Conservation (phyloP, 2,113 vertebrate genomes). For the Erythrolamprus reginae region DNA sequence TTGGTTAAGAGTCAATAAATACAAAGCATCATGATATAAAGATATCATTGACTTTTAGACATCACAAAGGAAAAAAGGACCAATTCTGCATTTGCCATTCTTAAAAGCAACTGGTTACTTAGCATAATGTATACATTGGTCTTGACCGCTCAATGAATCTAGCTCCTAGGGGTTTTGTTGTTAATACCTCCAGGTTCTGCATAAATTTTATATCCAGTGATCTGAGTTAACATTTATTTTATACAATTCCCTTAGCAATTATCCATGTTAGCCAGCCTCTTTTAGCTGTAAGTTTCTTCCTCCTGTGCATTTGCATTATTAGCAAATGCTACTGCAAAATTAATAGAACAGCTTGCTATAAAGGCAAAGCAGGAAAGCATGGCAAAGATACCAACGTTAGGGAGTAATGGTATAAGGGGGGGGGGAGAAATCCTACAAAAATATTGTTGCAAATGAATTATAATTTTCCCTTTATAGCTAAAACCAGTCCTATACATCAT, state of each 20-base stretch:
- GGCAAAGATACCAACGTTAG: constrained; percentile 35
- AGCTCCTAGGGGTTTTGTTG: neutral
- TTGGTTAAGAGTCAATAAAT: neutral
- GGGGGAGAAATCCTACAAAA: constrained; percentile 52
- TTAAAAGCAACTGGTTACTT: neutral
- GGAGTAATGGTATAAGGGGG: constrained; percentile 46
- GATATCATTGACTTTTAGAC: neutral
- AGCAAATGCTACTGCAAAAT: constrained; percentile 31
- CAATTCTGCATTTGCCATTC: neutral
- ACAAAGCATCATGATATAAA: neutral
- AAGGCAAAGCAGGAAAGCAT: constrained; percentile 45
- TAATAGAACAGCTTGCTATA: constrained; percentile 41
- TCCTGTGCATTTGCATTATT: constrained; percentile 15
- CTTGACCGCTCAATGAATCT: neutral
- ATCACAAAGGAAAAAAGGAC: neutral
- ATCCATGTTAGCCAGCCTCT: constrained; percentile 13
- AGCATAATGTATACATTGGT: neutral
- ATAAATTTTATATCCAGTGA: neutral
- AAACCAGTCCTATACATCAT: constrained; percentile 53
- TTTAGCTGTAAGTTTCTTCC: constrained; percentile 26
- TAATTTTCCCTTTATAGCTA: constrained; percentile 56
- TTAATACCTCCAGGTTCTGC: neutral
- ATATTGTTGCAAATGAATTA: constrained; percentile 56
- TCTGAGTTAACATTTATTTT: constrained; percentile 1
- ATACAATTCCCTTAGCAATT: constrained; percentile 24